phyloP scores from a whole-genome alignment of 2,797 vertebrate genomes.

The Spinus pinus region DNA sequence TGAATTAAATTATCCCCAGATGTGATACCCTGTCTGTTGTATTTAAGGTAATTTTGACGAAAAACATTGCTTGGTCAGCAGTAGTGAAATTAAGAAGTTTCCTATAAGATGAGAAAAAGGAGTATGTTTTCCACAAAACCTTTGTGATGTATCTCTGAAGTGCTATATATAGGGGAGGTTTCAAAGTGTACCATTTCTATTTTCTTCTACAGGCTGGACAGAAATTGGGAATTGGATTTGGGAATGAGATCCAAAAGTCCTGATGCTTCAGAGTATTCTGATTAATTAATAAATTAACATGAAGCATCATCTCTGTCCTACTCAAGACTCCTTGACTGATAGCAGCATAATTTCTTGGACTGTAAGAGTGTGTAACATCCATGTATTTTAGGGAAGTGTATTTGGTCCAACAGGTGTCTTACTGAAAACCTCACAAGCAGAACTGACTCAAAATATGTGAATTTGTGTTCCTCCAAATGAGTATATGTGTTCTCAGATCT shows the following conservation, averaged over 20 bases:
- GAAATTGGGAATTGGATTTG: not conserved
- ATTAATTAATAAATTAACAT: slow-evolving; percentile 39
- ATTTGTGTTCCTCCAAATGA: not conserved
- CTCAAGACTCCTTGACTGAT: not conserved
- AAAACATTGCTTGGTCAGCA: not conserved
- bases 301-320: not conserved
- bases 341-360: not conserved
- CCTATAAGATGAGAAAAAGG: not conserved
- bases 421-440: not conserved
- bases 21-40: not conserved
- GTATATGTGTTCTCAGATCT: not conserved
- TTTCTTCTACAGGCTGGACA: not conserved
- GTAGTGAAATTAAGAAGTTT: not conserved
- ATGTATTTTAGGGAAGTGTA: not conserved
- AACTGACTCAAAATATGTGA: not conserved
- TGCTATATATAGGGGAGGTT: not conserved
- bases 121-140: not conserved
- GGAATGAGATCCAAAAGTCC: not conserved
- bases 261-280: not conserved
- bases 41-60: not conserved
- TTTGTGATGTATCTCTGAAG: not conserved
- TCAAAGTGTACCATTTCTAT: not conserved
- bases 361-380: not conserved
- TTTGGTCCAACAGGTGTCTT: not conserved
- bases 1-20: not conserved